Conservation (phyloP, 2,888 invertebrate genomes). For the Amblyjoppa fuscipennis region DNA sequence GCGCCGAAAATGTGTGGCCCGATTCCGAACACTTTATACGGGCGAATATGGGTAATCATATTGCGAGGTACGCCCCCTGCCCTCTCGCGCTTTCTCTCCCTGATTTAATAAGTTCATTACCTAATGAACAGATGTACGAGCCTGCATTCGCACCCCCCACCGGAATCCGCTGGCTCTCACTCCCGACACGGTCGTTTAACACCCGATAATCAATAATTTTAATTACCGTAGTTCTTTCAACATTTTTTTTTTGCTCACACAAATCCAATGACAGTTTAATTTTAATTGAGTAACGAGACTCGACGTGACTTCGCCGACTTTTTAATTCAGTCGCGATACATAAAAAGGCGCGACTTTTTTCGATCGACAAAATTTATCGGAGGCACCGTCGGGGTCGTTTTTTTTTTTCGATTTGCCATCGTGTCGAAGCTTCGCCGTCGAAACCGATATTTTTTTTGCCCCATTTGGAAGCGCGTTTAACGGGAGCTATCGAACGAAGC, state of each 20-base stretch:
- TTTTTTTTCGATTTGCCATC: neutral
- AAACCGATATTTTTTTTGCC: neutral
- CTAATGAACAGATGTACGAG: conserved; percentile 83
- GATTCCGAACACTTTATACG: conserved; percentile 19
- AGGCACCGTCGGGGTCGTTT: neutral
- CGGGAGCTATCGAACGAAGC: neutral
- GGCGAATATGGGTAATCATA: conserved; percentile 34
- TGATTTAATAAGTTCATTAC: conserved; percentile 84
- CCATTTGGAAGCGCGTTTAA: neutral
- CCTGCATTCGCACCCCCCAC: conserved; percentile 44
- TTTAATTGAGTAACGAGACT: conserved; percentile 76
- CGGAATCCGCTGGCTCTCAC: conserved; percentile 40
- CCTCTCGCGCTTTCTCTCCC: conserved; percentile 70
- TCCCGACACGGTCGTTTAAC: conserved; percentile 56
- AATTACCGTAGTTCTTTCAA: conserved; percentile 77
- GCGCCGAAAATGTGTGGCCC: neutral
- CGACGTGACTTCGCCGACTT: conserved; percentile 62
- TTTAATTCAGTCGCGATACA: conserved; percentile 62
- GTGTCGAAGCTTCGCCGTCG: neutral
- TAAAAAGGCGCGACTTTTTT: conserved; percentile 2
- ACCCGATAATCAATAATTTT: conserved; percentile 83
- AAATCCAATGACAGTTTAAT: conserved; percentile 76
- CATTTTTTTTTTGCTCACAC: conserved; percentile 69
- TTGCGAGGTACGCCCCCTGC: conserved; percentile 52
- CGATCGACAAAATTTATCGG: neutral